Conservation (phyloP, 2,113 vertebrate species). For the Marcusenius ussheri region DNA sequence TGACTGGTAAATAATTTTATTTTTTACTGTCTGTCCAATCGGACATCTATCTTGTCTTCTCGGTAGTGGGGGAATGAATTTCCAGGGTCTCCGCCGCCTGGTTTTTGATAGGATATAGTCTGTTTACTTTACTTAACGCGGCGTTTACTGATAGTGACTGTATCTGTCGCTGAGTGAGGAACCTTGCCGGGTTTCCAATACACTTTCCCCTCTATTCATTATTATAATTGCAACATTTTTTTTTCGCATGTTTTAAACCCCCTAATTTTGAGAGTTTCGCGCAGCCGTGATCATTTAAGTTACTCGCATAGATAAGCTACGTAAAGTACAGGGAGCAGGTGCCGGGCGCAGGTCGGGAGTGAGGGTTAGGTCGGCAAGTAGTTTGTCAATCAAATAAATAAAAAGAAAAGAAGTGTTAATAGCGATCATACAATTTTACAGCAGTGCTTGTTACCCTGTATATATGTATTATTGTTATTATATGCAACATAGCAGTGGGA, state of each 20-base stretch:
- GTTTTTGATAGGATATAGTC: neutral
- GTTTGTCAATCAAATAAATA: neutral
- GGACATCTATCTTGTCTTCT: neutral
- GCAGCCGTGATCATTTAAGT: neutral
- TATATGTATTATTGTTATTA: neutral
- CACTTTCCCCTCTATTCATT: neutral
- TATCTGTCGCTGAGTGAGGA: neutral
- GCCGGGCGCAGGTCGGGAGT: neutral
- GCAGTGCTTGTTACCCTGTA: neutral
- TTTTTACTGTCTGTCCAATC: neutral
- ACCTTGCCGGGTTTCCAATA: neutral
- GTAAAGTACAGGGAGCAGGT: neutral
- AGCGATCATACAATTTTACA: neutral
- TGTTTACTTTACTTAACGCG: neutral
- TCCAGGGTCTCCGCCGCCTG: neutral
- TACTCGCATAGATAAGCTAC: neutral
- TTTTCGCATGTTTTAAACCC: neutral
- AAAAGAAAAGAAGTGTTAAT: neutral
- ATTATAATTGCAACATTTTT: neutral
- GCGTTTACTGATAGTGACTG: neutral
- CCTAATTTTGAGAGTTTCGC: neutral
- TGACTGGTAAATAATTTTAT: slow-evolving; percentile 34
- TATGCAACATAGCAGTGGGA: neutral
- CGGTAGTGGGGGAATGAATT: neutral
- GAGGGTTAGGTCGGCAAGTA: neutral